Conservation (phyloP, 2,888 invertebrate genomes). For the Cephalotes varians region DNA sequence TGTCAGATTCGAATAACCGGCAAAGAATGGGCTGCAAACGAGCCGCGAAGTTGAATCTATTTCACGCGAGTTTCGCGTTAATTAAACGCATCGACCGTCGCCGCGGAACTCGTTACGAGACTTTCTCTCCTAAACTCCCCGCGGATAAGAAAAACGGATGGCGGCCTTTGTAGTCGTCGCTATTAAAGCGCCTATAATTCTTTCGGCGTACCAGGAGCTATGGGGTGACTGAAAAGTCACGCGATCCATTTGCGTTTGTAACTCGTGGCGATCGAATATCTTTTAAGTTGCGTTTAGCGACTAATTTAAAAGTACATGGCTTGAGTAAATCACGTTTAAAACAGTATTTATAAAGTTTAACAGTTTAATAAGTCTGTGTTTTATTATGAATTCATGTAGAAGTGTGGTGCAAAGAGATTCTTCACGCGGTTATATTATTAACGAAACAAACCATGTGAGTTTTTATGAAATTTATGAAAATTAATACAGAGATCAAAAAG, state of each 20-base stretch:
- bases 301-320: background rate
- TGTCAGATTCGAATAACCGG: conserved; percentile 33
- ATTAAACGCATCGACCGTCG: conserved; percentile 53
- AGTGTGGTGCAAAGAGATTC: background rate
- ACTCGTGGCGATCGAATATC: conserved; percentile 23
- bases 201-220: conserved; percentile 25
- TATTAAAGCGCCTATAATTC: conserved; percentile 56
- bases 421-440: conserved; percentile 7
- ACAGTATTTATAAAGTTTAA: conserved; percentile 15
- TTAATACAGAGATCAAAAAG: background rate
- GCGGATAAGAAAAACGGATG: conserved; percentile 54
- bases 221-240: conserved; percentile 41
- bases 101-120: conserved; percentile 54
- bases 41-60: conserved; percentile 45
- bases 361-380: background rate
- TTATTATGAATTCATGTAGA: background rate
- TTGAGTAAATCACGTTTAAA: conserved; percentile 1
- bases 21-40: conserved; percentile 38
- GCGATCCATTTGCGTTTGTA: conserved; percentile 37
- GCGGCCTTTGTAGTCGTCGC: conserved; percentile 50
- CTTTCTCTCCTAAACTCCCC: conserved; percentile 41
- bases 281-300: conserved; percentile 7
- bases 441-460: conserved; percentile 2
- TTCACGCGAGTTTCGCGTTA: conserved; percentile 49
- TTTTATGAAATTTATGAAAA: conserved; percentile 28